These are phyloP conservation scores for Rhagoletis pomonella DNA, from an alignment of 1,140 invertebrate species.

Conservation along the genomic window DNA sequence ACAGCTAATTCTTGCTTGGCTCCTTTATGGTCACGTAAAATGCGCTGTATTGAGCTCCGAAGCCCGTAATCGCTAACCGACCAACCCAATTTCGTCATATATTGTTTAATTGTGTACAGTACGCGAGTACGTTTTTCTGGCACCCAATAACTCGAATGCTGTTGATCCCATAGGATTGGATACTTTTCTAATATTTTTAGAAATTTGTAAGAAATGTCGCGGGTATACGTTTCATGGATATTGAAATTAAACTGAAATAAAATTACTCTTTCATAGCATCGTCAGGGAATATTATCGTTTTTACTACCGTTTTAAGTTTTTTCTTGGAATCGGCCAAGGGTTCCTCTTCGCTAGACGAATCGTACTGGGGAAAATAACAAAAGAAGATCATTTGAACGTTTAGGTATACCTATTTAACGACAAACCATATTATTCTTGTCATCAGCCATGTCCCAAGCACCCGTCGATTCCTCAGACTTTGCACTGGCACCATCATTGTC, in stretches of 20 bases:
- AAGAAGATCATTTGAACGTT: not conserved
- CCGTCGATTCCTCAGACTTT: slow-evolving; percentile 10
- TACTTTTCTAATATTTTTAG: slow-evolving; percentile 50
- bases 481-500: not conserved
- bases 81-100: not conserved
- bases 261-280: not conserved
- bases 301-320: slow-evolving; percentile 22
- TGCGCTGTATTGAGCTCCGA: slow-evolving; percentile 4
- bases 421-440: slow-evolving; percentile 14
- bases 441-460: slow-evolving; percentile 4
- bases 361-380: not conserved
- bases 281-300: not conserved
- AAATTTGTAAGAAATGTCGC: not conserved
- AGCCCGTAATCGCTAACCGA: slow-evolving; percentile 19
- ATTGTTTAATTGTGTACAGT: slow-evolving; percentile 6
- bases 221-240: not conserved
- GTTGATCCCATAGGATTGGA: slow-evolving; percentile 48
- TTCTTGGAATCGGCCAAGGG: slow-evolving; percentile 8
- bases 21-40: slow-evolving; percentile 27
- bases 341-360: not conserved
- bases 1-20: slow-evolving; percentile 3
- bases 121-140: slow-evolving; percentile 16
- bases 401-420: not conserved
- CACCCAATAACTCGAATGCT: slow-evolving; percentile 22
- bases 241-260: slow-evolving; percentile 47